Conservation (phyloP, 2,797 vertebrate species). For the Micromesistius poutassou region DNA sequence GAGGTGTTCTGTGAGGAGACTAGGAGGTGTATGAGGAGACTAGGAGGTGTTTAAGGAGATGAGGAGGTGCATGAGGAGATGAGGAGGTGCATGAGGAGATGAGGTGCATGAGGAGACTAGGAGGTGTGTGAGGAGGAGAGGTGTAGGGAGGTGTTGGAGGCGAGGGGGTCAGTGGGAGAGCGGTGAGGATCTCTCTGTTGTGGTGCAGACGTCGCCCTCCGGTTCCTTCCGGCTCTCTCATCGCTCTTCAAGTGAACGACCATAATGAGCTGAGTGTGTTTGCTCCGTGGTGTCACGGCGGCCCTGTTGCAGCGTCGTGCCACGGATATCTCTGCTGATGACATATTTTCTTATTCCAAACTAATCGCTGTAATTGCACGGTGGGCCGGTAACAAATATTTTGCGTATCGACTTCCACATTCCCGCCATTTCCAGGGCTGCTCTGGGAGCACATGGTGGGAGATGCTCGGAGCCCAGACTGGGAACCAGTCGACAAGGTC, state of each 20-base stretch:
- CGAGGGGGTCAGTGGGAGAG: not conserved
- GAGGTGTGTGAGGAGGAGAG: too few relatives aligned
- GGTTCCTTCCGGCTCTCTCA: not conserved
- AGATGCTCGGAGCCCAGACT: not conserved
- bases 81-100: too few relatives aligned
- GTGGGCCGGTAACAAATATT: not conserved
- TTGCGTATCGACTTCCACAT: slow-evolving; percentile 5
- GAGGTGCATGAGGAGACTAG: too few relatives aligned
- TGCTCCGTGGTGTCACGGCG: not conserved
- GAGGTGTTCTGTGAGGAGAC: too few relatives aligned
- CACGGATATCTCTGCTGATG: not conserved
- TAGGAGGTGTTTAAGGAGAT: too few relatives aligned
- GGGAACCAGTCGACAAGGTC: not conserved
- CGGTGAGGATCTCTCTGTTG: not conserved
- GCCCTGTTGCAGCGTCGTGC: not conserved
- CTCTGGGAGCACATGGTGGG: not conserved
- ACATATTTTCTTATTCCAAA: not conserved
- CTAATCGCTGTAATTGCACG: slow-evolving; percentile 1
- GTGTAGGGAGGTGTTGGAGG: too few relatives aligned
- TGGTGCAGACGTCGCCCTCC: not conserved
- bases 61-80: too few relatives aligned
- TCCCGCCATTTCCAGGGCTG: not conserved
- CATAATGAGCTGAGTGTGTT: not conserved
- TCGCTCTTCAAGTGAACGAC: not conserved
- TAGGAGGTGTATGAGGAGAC: too few relatives aligned